These are phyloP conservation scores for Barypeithes pellucidus DNA, from an alignment of 2,888 invertebrate genomes.

Conservation along the genomic window DNA sequence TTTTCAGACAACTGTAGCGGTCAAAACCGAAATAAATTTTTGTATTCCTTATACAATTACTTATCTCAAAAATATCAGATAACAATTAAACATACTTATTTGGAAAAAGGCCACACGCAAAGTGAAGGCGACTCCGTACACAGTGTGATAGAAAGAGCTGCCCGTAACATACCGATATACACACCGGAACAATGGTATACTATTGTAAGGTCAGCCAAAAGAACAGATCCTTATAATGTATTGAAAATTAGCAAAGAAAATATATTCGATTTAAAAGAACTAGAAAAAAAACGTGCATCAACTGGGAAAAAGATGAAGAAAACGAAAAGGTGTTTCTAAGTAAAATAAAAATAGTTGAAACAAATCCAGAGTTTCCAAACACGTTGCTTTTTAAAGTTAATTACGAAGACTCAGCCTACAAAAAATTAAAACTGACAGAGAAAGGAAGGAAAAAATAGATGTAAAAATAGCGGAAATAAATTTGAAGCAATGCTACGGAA, in stretches of 20 bases:
- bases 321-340: slow-evolving; percentile 1
- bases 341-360: background rate
- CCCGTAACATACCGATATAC: no score
- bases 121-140: no score
- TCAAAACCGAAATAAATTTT: background rate
- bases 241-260: background rate
- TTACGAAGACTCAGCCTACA: background rate
- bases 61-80: background rate
- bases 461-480: slow-evolving; percentile 1
- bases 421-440: slow-evolving; percentile 1
- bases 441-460: background rate
- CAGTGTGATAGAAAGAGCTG: no score
- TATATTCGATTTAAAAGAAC: slow-evolving; percentile 1
- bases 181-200: background rate
- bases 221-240: background rate
- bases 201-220: background rate
- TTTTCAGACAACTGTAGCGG: background rate
- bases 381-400: slow-evolving; percentile 1
- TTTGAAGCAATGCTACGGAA: background rate
- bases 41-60: background rate
- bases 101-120: no score
- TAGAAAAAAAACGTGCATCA: background rate
- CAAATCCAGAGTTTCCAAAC: slow-evolving; percentile 1
- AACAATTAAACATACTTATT: no score
- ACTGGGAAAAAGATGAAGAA: background rate